phyloP scores from a whole-genome alignment of 2,888 invertebrate genomes.

The Cynaeus angustus region DNA sequence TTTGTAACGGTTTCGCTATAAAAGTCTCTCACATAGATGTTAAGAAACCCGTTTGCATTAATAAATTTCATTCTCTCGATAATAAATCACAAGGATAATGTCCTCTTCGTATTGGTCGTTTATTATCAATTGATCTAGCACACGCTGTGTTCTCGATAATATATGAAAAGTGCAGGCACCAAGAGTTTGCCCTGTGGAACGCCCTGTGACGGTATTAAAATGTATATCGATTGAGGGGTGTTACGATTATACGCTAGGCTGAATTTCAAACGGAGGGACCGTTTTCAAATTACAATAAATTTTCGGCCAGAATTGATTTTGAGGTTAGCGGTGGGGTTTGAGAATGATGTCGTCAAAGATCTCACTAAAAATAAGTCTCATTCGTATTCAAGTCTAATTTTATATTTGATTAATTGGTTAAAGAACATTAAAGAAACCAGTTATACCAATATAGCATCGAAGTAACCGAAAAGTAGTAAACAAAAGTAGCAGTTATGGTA shows the following conservation, averaged over 20 bases:
- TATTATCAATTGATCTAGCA: slow-evolving; percentile 7
- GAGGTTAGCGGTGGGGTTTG: not conserved
- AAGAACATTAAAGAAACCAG: too few species aligned
- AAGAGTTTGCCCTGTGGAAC: slow-evolving; percentile 18
- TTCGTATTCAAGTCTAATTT: not conserved
- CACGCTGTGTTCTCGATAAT: not conserved
- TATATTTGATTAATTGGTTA: not conserved
- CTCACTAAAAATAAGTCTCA: not conserved
- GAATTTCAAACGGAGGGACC: slow-evolving; percentile 22
- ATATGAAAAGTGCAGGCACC: slow-evolving; percentile 2
- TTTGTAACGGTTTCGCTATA: not conserved
- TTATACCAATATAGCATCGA: too few species aligned
- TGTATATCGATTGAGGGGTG: slow-evolving; percentile 26
- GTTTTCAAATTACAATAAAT: slow-evolving; percentile 8
- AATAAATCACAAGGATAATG: slow-evolving; percentile 21
- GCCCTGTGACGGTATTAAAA: slow-evolving; percentile 20
- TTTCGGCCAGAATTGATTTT: slow-evolving; percentile 25
- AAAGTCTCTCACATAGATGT: not conserved
- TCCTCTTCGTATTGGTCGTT: slow-evolving; percentile 2
- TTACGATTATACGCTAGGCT: slow-evolving; percentile 14
- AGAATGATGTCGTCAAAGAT: not conserved
- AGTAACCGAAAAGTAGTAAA: too few species aligned
- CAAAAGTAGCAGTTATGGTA: too few species aligned
- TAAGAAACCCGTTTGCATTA: slow-evolving; percentile 17
- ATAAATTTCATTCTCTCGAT: slow-evolving; percentile 18